Base-by-base conservation (phyloP, 2,888 invertebrate species). In the Sinhomidia bicolor region DNA sequence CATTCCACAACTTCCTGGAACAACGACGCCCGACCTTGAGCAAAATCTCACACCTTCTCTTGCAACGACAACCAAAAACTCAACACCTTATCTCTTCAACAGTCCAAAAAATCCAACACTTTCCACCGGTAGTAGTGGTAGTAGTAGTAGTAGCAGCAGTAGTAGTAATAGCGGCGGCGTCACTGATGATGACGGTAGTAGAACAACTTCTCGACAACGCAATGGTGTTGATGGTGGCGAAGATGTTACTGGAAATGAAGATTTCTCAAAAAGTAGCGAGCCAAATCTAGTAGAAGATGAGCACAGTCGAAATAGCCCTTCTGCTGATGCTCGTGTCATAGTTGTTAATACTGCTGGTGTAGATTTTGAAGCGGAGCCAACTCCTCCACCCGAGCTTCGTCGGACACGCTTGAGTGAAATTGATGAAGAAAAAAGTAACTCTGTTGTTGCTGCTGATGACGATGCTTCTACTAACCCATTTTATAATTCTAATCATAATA, bases 201-300 rank as follows among this genome's bases (percentile, higher is more conserved):
- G 23, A 26, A 54, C 78, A 54, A n/a, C 57, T 65, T 76, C 78
- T 76, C 17, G 29, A 78, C 65, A 78, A 29, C 23, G 26, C 36
- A 23, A 26, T 76, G 26, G 60, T 41, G 51, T 71, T 17, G 62
- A 82, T 71, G 57, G 65, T 65, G 51, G 14, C 60, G 65, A 20
- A 14, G 80, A 85, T 89, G 80, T 79, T 89, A 84, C 84, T 84
- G 84, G 84, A 84, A 76, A 62, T 29, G 84, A 84, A 41, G 57
- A 84, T 62, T 62, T 76, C 41, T 84, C 84, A 62, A 74, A 62
- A 60, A 84, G 62, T 62, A 62, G 47, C 36, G 76, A 84, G 74
- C 83, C 71, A 74, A 57, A 23, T 29, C 23, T 32, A 14, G 80
- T 26, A 10, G 65, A 65, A 65, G 32, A 65, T 65, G 65, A 29